phyloP scores from a whole-genome alignment of 2,888 invertebrate species.

The Nephrotoma guestfalica region DNA sequence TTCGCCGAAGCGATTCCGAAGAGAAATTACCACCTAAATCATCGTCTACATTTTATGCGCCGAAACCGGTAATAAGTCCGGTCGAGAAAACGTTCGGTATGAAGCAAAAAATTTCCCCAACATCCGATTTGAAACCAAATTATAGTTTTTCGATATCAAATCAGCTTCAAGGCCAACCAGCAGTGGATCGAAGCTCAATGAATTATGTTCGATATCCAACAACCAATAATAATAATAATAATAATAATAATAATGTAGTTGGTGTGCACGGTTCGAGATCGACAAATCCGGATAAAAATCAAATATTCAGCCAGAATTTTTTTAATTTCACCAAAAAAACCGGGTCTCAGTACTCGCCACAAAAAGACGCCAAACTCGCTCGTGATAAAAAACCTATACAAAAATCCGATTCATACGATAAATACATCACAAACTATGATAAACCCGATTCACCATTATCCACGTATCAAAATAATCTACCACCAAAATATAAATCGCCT shows the following conservation, averaged over 20 bases:
- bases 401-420: slow-evolving; percentile 9
- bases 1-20: slow-evolving; percentile 22
- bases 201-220: neutral
- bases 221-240: neutral
- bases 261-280: neutral
- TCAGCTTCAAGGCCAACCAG: neutral
- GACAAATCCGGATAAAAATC: neutral
- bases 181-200: neutral
- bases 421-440: neutral
- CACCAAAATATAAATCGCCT: slow-evolving; percentile 8
- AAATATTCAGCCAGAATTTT: slow-evolving; percentile 12
- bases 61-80: neutral
- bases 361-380: slow-evolving; percentile 1
- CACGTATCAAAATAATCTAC: slow-evolving; percentile 1
- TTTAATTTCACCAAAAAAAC: slow-evolving; percentile 12
- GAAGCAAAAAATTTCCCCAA: slow-evolving; percentile 15
- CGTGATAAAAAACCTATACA: neutral
- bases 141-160: slow-evolving; percentile 9
- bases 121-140: slow-evolving; percentile 13
- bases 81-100: slow-evolving; percentile 13
- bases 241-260: neutral
- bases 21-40: slow-evolving; percentile 21
- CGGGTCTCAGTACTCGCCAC: slow-evolving; percentile 3
- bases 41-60: neutral
- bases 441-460: neutral